Evolutionary conservation across 2,888 invertebrate genomes (phyloP).

Genomic region (Ectobius pallidus): DNA sequence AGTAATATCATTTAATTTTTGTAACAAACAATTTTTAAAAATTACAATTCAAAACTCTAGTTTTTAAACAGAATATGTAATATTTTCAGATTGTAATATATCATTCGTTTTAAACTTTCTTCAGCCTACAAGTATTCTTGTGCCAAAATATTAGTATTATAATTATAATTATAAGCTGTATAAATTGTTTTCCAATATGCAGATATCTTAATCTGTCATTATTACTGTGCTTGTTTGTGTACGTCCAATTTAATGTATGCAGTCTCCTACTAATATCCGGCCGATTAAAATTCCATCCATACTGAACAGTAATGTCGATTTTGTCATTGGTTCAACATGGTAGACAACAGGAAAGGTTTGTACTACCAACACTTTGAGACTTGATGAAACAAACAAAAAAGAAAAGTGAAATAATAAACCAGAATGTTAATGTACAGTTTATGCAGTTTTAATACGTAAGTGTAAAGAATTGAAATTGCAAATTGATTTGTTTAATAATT

Average conservation of each 20-base stretch:
- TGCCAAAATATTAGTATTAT: no score
- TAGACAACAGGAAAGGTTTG: background rate
- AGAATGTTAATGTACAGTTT: conserved; percentile 6
- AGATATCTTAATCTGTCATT: background rate
- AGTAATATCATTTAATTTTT: no score
- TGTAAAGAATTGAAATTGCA: background rate
- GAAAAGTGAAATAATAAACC: background rate
- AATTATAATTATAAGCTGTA: no score
- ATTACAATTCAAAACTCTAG: no score
- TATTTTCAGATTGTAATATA: no score
- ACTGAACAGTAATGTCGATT: conserved; percentile 11
- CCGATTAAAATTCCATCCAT: conserved; percentile 25
- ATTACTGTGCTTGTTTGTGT: background rate
- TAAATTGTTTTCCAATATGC: background rate
- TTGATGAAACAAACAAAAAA: background rate
- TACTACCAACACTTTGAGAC: background rate
- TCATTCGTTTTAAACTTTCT: no score
- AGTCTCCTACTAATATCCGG: conserved; percentile 14
- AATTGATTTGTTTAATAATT: background rate
- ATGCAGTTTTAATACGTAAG: background rate
- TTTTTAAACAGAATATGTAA: no score
- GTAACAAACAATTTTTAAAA: no score
- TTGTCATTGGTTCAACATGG: conserved; percentile 10
- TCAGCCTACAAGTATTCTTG: no score
- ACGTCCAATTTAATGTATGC: background rate